Percentiles rank a stretch among this genome's conserved stretches.
These are phyloP conservation scores for Ennomos fuscantarius DNA, from an alignment of 2,888 invertebrate genomes.

Conservation along the genomic window DNA sequence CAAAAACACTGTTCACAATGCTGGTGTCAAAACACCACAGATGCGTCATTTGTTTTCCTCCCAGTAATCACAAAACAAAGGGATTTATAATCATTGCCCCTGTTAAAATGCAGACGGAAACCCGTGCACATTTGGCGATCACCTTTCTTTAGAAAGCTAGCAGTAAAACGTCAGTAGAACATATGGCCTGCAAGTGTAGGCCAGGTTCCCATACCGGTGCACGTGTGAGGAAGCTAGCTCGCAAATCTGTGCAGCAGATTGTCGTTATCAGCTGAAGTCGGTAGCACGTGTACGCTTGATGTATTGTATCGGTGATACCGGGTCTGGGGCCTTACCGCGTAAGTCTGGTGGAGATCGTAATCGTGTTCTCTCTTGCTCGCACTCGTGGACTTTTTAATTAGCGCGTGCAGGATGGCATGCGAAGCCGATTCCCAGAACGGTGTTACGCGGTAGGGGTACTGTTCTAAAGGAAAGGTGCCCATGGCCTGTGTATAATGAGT, in stretches of 20 bases:
- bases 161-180: constrained; percentile 79
- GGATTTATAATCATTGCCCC: constrained; percentile 41
- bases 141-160: constrained; percentile 79
- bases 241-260: constrained; percentile 81
- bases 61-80: constrained; percentile 54
- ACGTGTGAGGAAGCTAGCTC: constrained; percentile 72
- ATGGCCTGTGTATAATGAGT: no score
- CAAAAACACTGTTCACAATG: constrained; percentile 11
- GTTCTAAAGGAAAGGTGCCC: background rate
- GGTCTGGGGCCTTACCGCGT: no score
- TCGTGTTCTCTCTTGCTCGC: no score
- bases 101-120: constrained; percentile 57
- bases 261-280: constrained; percentile 59
- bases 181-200: constrained; percentile 62
- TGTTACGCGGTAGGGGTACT: no score
- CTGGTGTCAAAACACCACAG: constrained; percentile 35
- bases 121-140: constrained; percentile 67
- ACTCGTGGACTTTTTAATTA: no score
- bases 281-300: constrained; percentile 29
- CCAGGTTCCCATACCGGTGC: constrained; percentile 64
- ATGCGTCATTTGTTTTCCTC: constrained; percentile 44
- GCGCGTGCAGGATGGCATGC: no score
- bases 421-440: no score
- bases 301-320: background rate
- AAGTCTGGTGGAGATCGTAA: no score